Conservation (phyloP, 2,113 vertebrate genomes). For the Cyphomyrus discorhynchus region DNA sequence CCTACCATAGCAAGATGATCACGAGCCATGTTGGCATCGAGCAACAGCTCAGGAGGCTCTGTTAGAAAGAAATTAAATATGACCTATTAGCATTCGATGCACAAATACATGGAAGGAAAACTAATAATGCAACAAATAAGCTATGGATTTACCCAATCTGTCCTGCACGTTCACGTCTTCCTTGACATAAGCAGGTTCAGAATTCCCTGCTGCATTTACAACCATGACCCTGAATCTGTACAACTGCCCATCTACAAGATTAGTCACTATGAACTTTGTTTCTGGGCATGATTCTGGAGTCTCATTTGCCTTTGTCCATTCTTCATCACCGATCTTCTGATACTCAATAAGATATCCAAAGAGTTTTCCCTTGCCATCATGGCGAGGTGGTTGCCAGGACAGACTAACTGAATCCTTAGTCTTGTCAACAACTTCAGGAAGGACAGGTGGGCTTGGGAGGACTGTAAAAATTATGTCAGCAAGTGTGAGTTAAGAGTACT, state of each 20-base stretch:
- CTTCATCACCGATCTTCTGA: conserved; percentile 84
- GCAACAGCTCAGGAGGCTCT: conserved; percentile 88
- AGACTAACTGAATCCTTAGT: conserved; percentile 89
- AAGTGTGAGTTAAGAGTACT: not conserved
- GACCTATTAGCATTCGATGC: not conserved
- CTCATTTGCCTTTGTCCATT: conserved; percentile 83
- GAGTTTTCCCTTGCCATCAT: conserved; percentile 86
- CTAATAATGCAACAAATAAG: not conserved
- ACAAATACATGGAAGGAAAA: conserved; percentile 9
- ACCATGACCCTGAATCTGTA: conserved; percentile 85
- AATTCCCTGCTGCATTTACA: conserved; percentile 88
- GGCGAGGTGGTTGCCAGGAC: conserved; percentile 86
- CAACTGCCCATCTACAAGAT: conserved; percentile 72
- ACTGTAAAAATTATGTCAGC: conserved; percentile 51
- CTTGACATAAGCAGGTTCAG: conserved; percentile 82
- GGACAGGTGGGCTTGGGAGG: conserved; percentile 84
- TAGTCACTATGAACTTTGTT: conserved; percentile 78
- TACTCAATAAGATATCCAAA: conserved; percentile 91
- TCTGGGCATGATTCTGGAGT: conserved; percentile 85
- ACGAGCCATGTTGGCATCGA: conserved; percentile 93
- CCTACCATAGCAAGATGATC: conserved; percentile 85
- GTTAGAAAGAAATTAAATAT: conserved; percentile 28
- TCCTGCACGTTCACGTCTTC: conserved; percentile 85
- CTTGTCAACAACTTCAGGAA: conserved; percentile 88
- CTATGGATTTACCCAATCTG: conserved; percentile 75